phyloP scores from a whole-genome alignment of 2,797 vertebrate genomes.

The Sus cebifrons region DNA sequence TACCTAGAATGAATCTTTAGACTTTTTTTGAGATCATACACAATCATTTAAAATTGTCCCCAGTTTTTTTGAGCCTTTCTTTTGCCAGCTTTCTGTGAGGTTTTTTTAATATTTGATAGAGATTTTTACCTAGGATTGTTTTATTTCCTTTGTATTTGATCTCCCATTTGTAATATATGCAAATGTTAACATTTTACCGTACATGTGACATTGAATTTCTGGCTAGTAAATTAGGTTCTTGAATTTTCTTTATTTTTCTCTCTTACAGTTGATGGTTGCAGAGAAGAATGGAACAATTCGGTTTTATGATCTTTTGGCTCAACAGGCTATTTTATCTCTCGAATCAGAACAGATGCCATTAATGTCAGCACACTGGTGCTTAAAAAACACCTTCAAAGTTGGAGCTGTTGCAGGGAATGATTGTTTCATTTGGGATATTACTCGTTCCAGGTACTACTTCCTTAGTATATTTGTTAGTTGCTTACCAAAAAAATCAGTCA shows the following conservation, averaged over 20 bases:
- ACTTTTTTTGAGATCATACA: not conserved
- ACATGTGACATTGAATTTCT: not conserved
- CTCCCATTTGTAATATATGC: not conserved
- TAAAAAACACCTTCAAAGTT: slow-evolving; percentile 96
- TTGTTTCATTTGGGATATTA: slow-evolving; percentile 99
- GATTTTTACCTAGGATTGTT: not conserved
- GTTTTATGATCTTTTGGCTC: slow-evolving; percentile 96
- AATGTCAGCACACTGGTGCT: slow-evolving; percentile 98
- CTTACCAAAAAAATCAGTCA: not conserved
- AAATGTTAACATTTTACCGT: not conserved
- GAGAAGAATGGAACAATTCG: slow-evolving; percentile 97
- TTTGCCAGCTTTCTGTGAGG: not conserved
- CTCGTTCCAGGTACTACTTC: slow-evolving; percentile 95
- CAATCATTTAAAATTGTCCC: slow-evolving; percentile 26
- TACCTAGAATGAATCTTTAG: slow-evolving; percentile 8
- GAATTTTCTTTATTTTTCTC: slow-evolving; percentile 47
- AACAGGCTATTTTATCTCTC: slow-evolving; percentile 97
- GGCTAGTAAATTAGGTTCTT: not conserved
- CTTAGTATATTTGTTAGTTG: slow-evolving; percentile 4
- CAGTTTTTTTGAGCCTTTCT: not conserved
- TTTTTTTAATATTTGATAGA: not conserved
- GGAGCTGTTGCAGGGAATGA: slow-evolving; percentile 97
- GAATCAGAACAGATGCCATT: slow-evolving; percentile 95
- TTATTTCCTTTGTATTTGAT: slow-evolving; percentile 18
- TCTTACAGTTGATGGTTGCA: slow-evolving; percentile 96